These are phyloP conservation scores for Charadrius vociferus DNA, from an alignment of 2,113 vertebrate species.

Conservation along the genomic window DNA sequence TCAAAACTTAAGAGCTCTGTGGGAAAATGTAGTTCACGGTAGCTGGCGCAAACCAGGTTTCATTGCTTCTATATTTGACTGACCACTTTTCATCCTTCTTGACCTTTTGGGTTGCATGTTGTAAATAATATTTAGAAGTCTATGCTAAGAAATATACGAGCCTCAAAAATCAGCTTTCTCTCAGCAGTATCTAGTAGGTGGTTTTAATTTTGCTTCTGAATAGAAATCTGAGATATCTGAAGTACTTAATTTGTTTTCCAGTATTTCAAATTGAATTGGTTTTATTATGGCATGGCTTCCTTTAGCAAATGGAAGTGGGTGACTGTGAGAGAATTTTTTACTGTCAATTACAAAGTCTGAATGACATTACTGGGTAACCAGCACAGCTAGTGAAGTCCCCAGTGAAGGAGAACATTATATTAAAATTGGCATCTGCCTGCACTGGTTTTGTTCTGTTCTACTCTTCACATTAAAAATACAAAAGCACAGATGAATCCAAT, in stretches of 20 bases:
- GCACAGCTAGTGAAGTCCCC: conserved; percentile 13
- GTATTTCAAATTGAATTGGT: background rate
- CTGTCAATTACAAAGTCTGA: conserved; percentile 15
- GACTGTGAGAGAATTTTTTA: background rate
- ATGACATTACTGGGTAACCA: background rate
- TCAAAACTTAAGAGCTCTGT: background rate
- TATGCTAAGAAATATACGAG: background rate
- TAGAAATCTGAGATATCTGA: background rate
- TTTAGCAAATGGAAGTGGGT: background rate
- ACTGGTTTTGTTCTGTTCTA: background rate
- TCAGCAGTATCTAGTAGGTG: background rate
- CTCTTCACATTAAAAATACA: conserved; percentile 59
- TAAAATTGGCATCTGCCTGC: conserved; percentile 29
- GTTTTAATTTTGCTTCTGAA: background rate
- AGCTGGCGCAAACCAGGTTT: background rate
- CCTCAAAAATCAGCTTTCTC: background rate
- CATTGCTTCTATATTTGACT: background rate
- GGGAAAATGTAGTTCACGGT: background rate
- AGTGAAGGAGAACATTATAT: conserved; percentile 13
- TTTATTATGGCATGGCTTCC: background rate
- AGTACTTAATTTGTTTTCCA: background rate
- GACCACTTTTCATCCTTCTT: background rate
- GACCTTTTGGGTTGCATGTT: background rate
- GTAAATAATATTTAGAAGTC: background rate
- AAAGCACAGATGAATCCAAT: conserved; percentile 56